Evolutionary conservation across 2,113 vertebrate genomes (phyloP), one percentile per base, ranked within the genome.

Genomic region (Chloroceryle aenea): DNA sequence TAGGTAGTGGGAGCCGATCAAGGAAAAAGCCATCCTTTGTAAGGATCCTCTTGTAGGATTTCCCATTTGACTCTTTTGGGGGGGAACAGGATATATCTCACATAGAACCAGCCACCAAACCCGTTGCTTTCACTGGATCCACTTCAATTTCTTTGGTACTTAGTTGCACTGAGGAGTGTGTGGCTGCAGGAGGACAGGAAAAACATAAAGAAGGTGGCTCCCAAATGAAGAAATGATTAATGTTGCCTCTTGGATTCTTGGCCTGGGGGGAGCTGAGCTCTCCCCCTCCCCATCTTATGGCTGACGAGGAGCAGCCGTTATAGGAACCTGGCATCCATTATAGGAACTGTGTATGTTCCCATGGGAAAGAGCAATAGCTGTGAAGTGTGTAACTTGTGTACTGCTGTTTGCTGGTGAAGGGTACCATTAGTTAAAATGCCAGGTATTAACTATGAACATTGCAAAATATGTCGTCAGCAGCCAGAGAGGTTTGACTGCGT

Each of bases 121-220:
- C 2, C 1, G 10, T 3, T 0, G 0, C 8, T 53, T 80, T 63
- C 25, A 6, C 45, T 2, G 2, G 7, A 52, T 68, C 30, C 85
- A 22, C 62, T 61, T 26, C 22, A 20, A 3, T 69, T 64, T 19
- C 32, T 0, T 0, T 38, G 32, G 38, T 29, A 45, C 0, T 0
- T 15, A 6, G 4, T 47, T 66, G 18, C 32, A 29, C 20, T 81
- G 50, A 27, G 32, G 32, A 47, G 4, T 8, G 11, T 6, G 55
- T 68, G 38, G 6, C 38, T 87, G 69, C 38, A 42, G 64, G 22
- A 67, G 26, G 47, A 38, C 29, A 23, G 47, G 40, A 14, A 38
- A 42, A 30, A 45, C 0, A 0, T 5, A 2, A 2, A 58, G 59
- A 59, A 38, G 17, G 52, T 71, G 84, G 13, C 22, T 89, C 23